Evolutionary conservation across 2,113 vertebrate genomes (phyloP).

Genomic region (Oreochromis niloticus): DNA sequence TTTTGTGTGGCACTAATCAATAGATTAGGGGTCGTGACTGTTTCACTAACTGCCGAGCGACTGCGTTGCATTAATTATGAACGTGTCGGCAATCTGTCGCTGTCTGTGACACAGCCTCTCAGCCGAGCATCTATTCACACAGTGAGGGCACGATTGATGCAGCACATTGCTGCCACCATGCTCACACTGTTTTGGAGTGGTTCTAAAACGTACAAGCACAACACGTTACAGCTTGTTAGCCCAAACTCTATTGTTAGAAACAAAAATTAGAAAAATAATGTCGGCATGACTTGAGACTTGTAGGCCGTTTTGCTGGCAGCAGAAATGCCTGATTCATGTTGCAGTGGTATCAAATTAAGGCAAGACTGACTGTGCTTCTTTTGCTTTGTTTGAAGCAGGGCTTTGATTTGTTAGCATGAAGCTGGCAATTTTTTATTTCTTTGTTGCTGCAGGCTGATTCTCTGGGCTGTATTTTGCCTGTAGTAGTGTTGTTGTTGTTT

Average conservation of each 20-base stretch:
- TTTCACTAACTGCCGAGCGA: background rate
- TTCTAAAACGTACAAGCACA: background rate
- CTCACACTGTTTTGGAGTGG: background rate
- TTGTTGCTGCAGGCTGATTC: background rate
- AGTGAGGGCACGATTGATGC: background rate
- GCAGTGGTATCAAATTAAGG: background rate
- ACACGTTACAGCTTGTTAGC: background rate
- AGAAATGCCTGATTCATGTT: background rate
- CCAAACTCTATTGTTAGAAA: background rate
- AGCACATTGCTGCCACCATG: background rate
- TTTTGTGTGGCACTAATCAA: background rate
- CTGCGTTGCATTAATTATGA: background rate
- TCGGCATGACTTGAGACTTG: background rate
- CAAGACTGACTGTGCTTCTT: background rate
- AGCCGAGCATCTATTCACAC: background rate
- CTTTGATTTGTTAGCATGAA: background rate
- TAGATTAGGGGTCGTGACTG: background rate
- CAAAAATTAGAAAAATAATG: background rate
- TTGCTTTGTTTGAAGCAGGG: background rate
- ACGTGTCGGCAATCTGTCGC: background rate
- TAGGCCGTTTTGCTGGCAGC: background rate
- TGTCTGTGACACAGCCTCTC: background rate
- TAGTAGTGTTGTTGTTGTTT: background rate
- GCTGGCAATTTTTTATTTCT: background rate
- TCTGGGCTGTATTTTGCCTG: background rate